phyloP scores from a whole-genome alignment of 2,888 invertebrate genomes.

The Julus scandinavius region DNA sequence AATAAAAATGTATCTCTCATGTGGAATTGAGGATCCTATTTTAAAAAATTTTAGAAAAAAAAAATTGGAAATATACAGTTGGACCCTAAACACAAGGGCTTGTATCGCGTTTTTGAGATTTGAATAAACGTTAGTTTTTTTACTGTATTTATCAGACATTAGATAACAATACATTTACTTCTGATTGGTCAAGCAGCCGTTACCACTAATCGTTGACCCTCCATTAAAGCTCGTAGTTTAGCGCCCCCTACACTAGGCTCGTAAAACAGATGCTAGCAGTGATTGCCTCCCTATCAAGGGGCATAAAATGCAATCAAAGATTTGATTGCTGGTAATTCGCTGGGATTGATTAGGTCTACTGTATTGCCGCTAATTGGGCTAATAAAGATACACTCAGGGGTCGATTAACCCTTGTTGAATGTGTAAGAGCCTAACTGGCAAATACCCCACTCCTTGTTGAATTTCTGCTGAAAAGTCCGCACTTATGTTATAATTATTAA shows the following conservation, averaged over 20 bases:
- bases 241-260: neutral
- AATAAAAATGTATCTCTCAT: neutral
- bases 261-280: slow-evolving; percentile 10
- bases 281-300: neutral
- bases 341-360: slow-evolving; percentile 10
- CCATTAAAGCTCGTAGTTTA: neutral
- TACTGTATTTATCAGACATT: too few relatives aligned
- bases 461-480: too few relatives aligned
- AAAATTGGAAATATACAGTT: neutral
- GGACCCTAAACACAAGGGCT: too few relatives aligned
- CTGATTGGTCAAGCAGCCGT: neutral
- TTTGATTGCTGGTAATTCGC: neutral
- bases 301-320: slow-evolving; percentile 11
- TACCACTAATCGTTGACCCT: slow-evolving; percentile 8
- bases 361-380: slow-evolving; percentile 1
- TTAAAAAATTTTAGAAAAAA: neutral
- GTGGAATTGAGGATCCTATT: neutral
- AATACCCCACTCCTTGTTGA: too few relatives aligned
- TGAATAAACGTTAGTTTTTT: too few relatives aligned
- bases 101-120: too few relatives aligned
- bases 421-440: neutral
- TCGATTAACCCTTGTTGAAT: neutral
- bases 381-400: neutral
- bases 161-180: too few relatives aligned
- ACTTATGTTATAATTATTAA: too few relatives aligned